Conservation (phyloP, 2,888 invertebrate species). For the Orthonevra nobilis region DNA sequence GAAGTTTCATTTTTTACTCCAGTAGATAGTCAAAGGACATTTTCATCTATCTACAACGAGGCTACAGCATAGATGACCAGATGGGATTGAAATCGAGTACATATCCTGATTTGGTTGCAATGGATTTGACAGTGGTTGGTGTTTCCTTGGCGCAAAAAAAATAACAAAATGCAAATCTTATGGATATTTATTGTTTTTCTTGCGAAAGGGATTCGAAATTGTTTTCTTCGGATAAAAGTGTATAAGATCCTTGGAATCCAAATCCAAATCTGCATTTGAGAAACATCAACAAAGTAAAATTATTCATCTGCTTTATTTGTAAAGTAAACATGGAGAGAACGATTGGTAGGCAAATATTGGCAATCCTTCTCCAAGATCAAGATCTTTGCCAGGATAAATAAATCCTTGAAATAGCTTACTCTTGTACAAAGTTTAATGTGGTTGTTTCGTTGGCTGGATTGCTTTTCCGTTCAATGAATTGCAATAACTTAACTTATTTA, state of each 20-base stretch:
- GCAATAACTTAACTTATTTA: no score
- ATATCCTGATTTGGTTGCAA: conserved; percentile 2
- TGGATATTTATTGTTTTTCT: conserved; percentile 4
- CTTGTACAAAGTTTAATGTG: no score
- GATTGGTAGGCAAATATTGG: neutral
- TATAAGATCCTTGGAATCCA: neutral
- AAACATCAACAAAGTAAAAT: neutral
- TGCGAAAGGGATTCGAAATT: neutral
- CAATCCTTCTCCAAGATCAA: no score
- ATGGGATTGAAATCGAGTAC: neutral
- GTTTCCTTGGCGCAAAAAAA: neutral
- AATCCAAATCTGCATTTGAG: conserved; percentile 5
- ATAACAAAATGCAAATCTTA: conserved; percentile 13
- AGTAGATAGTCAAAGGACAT: neutral
- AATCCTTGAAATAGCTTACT: no score
- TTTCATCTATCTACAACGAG: neutral
- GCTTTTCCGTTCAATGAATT: no score
- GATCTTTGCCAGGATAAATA: neutral
- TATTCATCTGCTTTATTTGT: neutral
- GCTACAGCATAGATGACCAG: conserved; percentile 6
- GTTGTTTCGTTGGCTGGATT: no score
- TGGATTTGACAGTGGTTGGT: conserved; percentile 2
- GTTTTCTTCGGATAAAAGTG: neutral
- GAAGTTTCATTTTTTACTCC: neutral
- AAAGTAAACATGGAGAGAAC: neutral